Percentiles rank a stretch among this genome's conserved stretches.
Conservation (phyloP, 2,888 invertebrate species). For the Pelosia muscerda region DNA sequence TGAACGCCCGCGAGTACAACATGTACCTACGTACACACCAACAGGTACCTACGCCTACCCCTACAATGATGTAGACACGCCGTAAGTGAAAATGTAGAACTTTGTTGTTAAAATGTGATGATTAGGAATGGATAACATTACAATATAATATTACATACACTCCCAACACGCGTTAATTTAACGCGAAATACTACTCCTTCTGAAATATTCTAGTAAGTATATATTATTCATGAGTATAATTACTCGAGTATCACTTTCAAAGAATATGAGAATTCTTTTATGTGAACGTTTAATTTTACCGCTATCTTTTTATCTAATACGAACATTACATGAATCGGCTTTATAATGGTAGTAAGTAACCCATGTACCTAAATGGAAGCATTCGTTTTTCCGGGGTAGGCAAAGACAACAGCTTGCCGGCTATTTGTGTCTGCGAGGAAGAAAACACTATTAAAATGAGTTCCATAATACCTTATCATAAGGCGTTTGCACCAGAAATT, state of each 20-base stretch:
- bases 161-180: constrained; percentile 49
- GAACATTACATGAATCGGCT: not conserved
- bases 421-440: no score
- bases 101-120: constrained; percentile 69
- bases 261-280: not conserved
- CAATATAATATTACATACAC: constrained; percentile 57
- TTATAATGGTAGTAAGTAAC: not conserved
- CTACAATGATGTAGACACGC: constrained; percentile 36
- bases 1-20: constrained; percentile 66
- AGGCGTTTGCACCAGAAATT: no score
- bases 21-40: constrained; percentile 28
- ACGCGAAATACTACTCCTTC: constrained; percentile 39
- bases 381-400: not conserved
- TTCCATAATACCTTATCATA: no score
- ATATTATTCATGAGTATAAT: constrained; percentile 28
- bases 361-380: no score
- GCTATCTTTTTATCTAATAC: not conserved
- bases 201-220: constrained; percentile 37
- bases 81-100: constrained; percentile 57
- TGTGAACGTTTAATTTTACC: constrained; percentile 3
- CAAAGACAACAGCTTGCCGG: not conserved
- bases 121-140: constrained; percentile 65
- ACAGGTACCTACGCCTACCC: constrained; percentile 45
- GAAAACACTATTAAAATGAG: not conserved
- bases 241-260: constrained; percentile 22